These are phyloP conservation scores for Lateolabrax maculatus DNA, from an alignment of 2,797 vertebrate genomes.

Conservation along the genomic window DNA sequence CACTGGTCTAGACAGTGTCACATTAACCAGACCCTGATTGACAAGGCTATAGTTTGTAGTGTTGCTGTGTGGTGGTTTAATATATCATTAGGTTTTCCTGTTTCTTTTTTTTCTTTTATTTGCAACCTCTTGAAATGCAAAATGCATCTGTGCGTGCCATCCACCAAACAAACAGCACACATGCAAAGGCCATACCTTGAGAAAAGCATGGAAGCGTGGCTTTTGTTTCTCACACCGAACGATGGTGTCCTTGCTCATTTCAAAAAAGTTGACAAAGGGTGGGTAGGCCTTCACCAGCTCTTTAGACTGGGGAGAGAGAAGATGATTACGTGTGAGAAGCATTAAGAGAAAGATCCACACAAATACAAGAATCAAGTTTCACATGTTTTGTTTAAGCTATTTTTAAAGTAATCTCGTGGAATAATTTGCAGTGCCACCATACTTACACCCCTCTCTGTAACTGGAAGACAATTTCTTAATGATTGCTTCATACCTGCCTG, in stretches of 20 bases:
- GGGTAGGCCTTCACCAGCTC: conserved; percentile 97
- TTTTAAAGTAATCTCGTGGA: not conserved
- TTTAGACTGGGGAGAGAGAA: conserved; percentile 86
- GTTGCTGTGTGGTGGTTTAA: not conserved
- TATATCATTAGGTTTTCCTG: not conserved
- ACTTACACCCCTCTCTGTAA: not conserved
- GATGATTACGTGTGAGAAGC: not conserved
- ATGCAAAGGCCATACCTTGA: conserved; percentile 88
- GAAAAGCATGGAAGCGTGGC: conserved; percentile 97
- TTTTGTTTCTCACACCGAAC: conserved; percentile 96
- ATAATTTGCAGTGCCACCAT: not conserved
- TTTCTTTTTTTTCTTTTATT: not conserved
- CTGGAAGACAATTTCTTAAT: not conserved
- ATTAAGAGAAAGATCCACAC: not conserved
- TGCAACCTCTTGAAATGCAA: not conserved
- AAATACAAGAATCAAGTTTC: not conserved
- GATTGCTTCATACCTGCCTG: not conserved
- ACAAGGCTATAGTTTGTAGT: not conserved
- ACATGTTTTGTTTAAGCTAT: not conserved
- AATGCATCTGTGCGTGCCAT: not conserved
- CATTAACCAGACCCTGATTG: not conserved
- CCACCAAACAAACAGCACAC: not conserved
- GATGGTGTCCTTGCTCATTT: conserved; percentile 99
- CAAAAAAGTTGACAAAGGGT: conserved; percentile 99
- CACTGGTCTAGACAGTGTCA: not conserved